Evolutionary conservation across 2,113 vertebrate species (phyloP), one percentile per base, ranked within the genome.

Genomic region (Tachysurus fulvidraco): DNA sequence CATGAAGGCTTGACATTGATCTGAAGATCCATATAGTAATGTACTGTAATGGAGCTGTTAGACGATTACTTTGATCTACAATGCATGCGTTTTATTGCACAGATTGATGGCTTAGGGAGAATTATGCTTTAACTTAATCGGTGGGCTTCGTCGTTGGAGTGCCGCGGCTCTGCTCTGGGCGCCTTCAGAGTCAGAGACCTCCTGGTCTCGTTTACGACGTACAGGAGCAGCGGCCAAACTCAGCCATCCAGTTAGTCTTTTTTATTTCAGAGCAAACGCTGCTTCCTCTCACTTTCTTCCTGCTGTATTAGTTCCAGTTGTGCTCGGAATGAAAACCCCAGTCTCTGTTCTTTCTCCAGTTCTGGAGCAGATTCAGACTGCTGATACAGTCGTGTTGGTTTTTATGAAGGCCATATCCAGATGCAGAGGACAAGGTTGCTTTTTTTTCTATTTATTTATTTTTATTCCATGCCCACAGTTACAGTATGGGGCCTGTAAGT

Each of bases 31-130:
- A 93, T 94, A 93, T 84, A 90, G 89, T 93, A 92, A 93, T 93
- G 93, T 94, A 86, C 92, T 91, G 88, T 95, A 95, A 95, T 92
- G 93, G 92, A 91, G 86, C 92, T 90, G 91, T 93, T 92, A 93
- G 91, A 91, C 94, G 94, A 95, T 94, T 93, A 93, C 92, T 91
- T 91, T 90, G 89, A 88, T 91, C 89, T 93, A 90, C 91, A 88
- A 91, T 86, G 86, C 57, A 90, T 92, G 92, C 91, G 88, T 92
- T 93, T 91, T 92, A 91, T 77, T 90, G 91, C 85, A 80, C 90
- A 91, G 91, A 93, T 94, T 92, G 93, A 92, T 91, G 84, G 90
- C 81, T 69, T 57, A 46, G 46, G 23, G 82, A 80, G 74, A 84
- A 54, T 84, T 81, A 57, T 25, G 74, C 55, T 65, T 83, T 21